Base-by-base conservation (phyloP, 2,113 vertebrate genomes). In the Megaleporinus macrocephalus region DNA sequence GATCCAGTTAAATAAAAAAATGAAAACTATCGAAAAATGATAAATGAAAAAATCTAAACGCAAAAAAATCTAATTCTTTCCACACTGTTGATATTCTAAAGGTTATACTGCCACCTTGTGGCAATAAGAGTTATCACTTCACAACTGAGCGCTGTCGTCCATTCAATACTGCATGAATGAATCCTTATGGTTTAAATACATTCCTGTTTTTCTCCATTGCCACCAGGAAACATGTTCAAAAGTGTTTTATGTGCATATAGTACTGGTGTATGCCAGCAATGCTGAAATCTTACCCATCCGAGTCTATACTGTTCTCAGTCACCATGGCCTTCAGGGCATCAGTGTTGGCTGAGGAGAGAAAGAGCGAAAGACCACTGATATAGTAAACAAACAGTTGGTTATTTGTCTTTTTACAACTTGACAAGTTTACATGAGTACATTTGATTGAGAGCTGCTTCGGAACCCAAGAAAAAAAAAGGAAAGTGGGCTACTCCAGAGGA, bases 241-340 rank as follows among this genome's bases (percentile, higher is more conserved):
- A 11, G 3, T 18, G 33, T 69, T 41, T 22, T n/a, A 20, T n/a
- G 66, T 30, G n/a, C 15, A 47, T 44, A 44, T 44, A 9, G 41
- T 44, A 10, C 11, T 44, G 9, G 18, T 27, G 53, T 62, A 44
- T 1, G 4, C 27, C 9, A 68, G 36, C 26, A 20, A 29, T 61
- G 74, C 24, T 33, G 29, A 57, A 59, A 26, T 73, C 95, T 96
- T 89, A 98, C 98, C 96, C 96, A 44, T 98, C 97, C 49, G 95
- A 95, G 47, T 99, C 96, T 29, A 89, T 62, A 86, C 92, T 96
- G 92, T 91, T 96, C 9, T 96, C 95, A 71, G 93, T 88, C 72
- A 98, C 87, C 98, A 99, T 98, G 83, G 98, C 97, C 83, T 96
- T 96, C 85, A 99, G 93, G 68, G 97, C 94, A 86, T 97, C 98